Base-by-base conservation (phyloP, 1,140 invertebrate genomes). In the Musca domestica region DNA sequence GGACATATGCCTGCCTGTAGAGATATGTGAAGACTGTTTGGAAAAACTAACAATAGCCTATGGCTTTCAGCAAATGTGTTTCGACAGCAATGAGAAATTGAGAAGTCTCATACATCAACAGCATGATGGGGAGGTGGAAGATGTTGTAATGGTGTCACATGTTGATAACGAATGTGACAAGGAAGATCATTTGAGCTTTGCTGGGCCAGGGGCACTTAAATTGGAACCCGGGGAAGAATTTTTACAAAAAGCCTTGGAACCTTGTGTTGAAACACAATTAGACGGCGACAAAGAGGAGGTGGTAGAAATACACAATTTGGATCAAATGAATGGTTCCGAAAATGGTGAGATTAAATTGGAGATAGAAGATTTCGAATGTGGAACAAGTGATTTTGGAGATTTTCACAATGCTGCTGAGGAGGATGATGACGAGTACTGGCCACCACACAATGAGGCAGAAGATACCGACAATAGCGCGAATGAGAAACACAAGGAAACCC, bases 391-490 rank as follows among this genome's bases (percentile, higher is more conserved):
- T 41, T 41, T 41, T 41, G 34, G 12, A 41, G 34, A 41, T 41
- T 41, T 41, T 12, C 34, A 41, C 10, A 41, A 41, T 41, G 34
- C 12, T 12, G 34, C 6, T 9, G 27, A 30, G 27, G 27, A 30
- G 2, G 34, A 41, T 41, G 34, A 41, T 41, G 34, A 61, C 0
- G 56, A 61, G 19, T 61, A 41, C 41, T 61, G 27, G 27, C 56
- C 56, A n/a, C n/a, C n/a, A 2, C 15, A 61, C 19, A 30, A 61
- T 61, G 27, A 34, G 7, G 17, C 34, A 2, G 56, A 34, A 9
- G 56, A 61, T 34, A 61, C n/a, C 19, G 56, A 34, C 30, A 61
- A 34, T 34, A 41, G 17, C 6, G 56, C 27, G 41, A 61, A 58
- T 27, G 15, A n/a, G 3, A 3, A 30, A 30, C 23, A 23, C 23